Evolutionary conservation across 2,797 vertebrate species (phyloP), one percentile per base, ranked within the genome.

Genomic region (Pseudocheirus occidentalis): DNA sequence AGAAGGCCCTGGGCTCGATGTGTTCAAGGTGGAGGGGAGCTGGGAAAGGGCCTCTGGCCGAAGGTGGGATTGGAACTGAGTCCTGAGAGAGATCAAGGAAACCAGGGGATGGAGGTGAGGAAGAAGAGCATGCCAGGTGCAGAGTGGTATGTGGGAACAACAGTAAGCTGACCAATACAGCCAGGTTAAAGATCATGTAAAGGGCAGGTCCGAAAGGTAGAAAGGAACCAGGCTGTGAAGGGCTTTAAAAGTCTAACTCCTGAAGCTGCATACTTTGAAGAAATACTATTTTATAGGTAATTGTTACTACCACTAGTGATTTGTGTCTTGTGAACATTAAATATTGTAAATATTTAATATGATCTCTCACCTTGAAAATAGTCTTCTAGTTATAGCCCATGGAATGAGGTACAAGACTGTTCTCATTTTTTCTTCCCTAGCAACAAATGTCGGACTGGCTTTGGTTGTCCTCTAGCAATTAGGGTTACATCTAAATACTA

Each of bases 401-500:
- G 91, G 90, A 59, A 28, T 92, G n/a, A 94, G 5, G 29, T 55
- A 21, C 28, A 92, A 55, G 3, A 73, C 7, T 7, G 0, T 29
- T 92, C 59, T 24, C 52, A 90, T 93, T 94, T 94, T 94, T 93
- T 91, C 91, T 93, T 55, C 3, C 10, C 29, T 94, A 94, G 27
- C 9, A 24, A 92, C 57, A 55, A 90, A 93, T 92, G 58, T 40
- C 66, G 94, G 24, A 81, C 2, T 73, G 93, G 81, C 89, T 95
- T 50, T 94, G 4, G 92, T 93, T 50, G 21, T 46, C 31, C 9
- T 87, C 21, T 87, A 4, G 24, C 94, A 91, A 92, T 90, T 90
- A 95, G 91, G n/a, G 94, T 92, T 90, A 92, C 90, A 91, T 58
- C 73, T 90, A 27, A 13, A 40, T 93, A 53, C 50, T 87, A 50